Evolutionary conservation across 2,113 vertebrate genomes (phyloP).

Genomic region (Paralichthys olivaceus): DNA sequence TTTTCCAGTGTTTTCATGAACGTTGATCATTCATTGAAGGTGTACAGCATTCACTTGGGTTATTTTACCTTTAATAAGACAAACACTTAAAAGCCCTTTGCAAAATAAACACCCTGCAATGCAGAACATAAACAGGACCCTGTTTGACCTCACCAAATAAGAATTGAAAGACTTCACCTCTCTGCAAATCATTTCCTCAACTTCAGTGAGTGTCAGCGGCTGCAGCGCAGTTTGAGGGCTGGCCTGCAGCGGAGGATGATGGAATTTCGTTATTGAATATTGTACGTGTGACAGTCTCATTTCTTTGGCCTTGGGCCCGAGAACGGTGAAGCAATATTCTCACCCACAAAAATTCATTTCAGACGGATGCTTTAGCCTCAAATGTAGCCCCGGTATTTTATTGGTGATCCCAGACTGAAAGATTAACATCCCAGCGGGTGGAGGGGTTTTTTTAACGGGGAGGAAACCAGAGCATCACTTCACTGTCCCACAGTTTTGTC

Average conservation of each 20-base stretch:
- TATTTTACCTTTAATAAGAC: no score
- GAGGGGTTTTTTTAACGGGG: neutral
- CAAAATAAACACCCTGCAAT: neutral
- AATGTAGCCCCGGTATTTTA: conserved; percentile 56
- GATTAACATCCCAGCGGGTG: conserved; percentile 45
- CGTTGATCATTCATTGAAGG: no score
- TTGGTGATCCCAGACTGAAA: conserved; percentile 57
- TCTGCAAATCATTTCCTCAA: conserved; percentile 53
- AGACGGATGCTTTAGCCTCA: conserved; percentile 44
- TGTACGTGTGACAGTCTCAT: conserved; percentile 61
- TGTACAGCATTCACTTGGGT: no score
- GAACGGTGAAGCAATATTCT: conserved; percentile 53
- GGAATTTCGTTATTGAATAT: conserved; percentile 67
- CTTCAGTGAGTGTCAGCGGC: conserved; percentile 37
- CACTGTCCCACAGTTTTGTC: no score
- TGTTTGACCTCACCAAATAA: conserved; percentile 6
- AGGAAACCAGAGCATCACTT: neutral
- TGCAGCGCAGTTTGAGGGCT: conserved; percentile 38
- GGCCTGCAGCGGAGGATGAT: conserved; percentile 60
- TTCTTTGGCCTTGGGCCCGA: conserved; percentile 52
- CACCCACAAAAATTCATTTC: conserved; percentile 62
- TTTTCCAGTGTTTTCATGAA: no score
- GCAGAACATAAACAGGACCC: neutral
- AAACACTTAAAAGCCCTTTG: neutral
- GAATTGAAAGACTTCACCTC: conserved; percentile 36